phyloP scores from a whole-genome alignment of 2,113 vertebrate species.

The Pycnonotus jocosus region DNA sequence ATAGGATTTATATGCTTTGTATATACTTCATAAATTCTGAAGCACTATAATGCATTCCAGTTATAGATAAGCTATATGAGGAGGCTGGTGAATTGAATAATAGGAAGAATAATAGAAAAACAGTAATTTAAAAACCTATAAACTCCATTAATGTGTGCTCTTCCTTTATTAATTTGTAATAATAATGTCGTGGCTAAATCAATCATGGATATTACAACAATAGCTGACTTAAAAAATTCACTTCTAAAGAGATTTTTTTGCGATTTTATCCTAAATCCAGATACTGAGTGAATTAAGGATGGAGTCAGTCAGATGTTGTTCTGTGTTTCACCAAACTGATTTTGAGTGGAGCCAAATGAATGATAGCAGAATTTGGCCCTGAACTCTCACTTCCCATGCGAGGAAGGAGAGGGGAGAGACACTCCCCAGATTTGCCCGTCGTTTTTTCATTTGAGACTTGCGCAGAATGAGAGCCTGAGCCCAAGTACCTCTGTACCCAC shows the following conservation, averaged over 20 bases:
- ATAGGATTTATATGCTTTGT: slow-evolving; percentile 64
- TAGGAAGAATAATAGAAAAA: slow-evolving; percentile 67
- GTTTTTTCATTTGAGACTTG: neutral
- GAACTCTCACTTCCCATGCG: neutral
- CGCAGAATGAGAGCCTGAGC: neutral
- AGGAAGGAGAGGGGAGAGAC: neutral
- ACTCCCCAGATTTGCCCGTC: neutral
- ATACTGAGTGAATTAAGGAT: neutral
- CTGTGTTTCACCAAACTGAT: neutral
- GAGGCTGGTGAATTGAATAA: slow-evolving; percentile 61
- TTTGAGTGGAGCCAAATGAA: neutral
- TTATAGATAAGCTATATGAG: slow-evolving; percentile 57
- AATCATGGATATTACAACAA: slow-evolving; percentile 32
- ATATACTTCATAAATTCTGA: slow-evolving; percentile 66
- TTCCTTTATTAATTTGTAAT: slow-evolving; percentile 74
- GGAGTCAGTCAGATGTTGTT: neutral
- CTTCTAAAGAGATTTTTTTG: neutral
- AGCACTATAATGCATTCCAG: slow-evolving; percentile 25
- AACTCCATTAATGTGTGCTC: slow-evolving; percentile 50
- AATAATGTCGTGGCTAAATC: slow-evolving; percentile 65
- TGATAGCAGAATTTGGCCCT: slow-evolving; percentile 3
- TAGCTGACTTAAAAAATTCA: slow-evolving; percentile 14
- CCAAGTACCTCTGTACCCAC: neutral
- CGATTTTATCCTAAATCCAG: neutral
- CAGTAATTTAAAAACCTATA: slow-evolving; percentile 68